Conservation (phyloP, 2,888 invertebrate genomes). For the Rhagium mordax region DNA sequence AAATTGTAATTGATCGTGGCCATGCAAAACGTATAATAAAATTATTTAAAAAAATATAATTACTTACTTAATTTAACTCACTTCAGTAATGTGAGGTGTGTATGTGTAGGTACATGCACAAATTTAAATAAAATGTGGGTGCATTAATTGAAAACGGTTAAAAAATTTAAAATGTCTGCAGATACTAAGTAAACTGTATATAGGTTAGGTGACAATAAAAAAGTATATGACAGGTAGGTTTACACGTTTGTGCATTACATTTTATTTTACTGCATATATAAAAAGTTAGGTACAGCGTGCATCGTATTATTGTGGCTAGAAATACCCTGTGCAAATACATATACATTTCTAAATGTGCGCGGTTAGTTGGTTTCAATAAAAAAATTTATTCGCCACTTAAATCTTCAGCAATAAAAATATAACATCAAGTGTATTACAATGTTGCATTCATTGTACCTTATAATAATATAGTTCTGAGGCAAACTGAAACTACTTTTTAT, state of each 20-base stretch:
- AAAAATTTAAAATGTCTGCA: conserved; percentile 8
- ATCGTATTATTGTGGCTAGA: conserved; percentile 24
- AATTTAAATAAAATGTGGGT: not conserved
- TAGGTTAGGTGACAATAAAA: conserved; percentile 33
- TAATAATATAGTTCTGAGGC: conserved; percentile 31
- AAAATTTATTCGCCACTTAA: conserved; percentile 49
- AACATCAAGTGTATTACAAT: conserved; percentile 44
- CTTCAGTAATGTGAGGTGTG: too few species aligned
- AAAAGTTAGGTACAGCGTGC: conserved; percentile 10
- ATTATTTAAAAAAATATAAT: too few species aligned
- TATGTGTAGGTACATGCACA: too few species aligned
- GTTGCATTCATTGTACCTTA: conserved; percentile 44
- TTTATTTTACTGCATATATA: conserved; percentile 35
- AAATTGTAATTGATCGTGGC: too few species aligned
- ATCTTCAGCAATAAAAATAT: conserved; percentile 48
- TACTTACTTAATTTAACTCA: too few species aligned
- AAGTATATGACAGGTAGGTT: conserved; percentile 24
- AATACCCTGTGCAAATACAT: conserved; percentile 30
- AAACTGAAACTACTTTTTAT: conserved; percentile 29
- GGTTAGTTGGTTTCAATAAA: conserved; percentile 36
- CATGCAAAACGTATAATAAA: too few species aligned
- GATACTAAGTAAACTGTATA: conserved; percentile 19
- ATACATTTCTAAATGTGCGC: conserved; percentile 31
- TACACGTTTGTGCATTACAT: conserved; percentile 28
- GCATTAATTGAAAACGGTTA: not conserved